Evolutionary conservation across 2,113 vertebrate species (phyloP).

Genomic region (Mus pahari): DNA sequence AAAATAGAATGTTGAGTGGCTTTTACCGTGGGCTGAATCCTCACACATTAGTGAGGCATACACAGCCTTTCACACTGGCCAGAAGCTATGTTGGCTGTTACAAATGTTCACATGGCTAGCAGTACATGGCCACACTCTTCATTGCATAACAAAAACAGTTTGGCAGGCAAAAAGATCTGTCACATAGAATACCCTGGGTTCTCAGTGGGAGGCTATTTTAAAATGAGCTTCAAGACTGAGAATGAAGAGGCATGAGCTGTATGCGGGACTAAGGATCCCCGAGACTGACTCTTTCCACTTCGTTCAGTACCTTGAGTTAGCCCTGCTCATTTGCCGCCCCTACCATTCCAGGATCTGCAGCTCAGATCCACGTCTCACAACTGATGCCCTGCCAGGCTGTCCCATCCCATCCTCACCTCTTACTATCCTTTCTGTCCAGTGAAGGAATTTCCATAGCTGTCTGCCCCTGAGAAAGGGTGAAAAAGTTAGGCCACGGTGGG

Average conservation of each 20-base stretch:
- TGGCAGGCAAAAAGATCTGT: not conserved
- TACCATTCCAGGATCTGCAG: not conserved
- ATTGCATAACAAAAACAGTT: not conserved
- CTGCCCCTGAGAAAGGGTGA: not conserved
- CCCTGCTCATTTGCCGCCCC: not conserved
- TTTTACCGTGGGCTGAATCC: slow-evolving; percentile 13
- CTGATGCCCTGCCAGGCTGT: too few relatives aligned
- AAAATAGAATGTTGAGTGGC: not conserved
- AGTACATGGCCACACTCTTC: not conserved
- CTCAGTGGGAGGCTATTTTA: not conserved
- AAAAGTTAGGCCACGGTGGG: not conserved
- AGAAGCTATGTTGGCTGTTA: not conserved
- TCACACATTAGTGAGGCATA: not conserved
- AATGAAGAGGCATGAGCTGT: not conserved
- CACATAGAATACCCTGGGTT: not conserved
- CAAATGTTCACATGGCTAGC: not conserved
- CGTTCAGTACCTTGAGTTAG: not conserved
- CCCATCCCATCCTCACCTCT: not conserved
- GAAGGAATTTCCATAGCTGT: not conserved
- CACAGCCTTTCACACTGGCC: not conserved
- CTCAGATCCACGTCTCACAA: not conserved
- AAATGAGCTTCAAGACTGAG: not conserved
- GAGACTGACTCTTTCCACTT: not conserved
- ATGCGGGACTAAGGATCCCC: too few relatives aligned
- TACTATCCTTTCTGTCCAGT: not conserved